These are phyloP conservation scores for Holcopasites calliopsidis DNA, from an alignment of 1,140 invertebrate genomes.

Conservation along the genomic window DNA sequence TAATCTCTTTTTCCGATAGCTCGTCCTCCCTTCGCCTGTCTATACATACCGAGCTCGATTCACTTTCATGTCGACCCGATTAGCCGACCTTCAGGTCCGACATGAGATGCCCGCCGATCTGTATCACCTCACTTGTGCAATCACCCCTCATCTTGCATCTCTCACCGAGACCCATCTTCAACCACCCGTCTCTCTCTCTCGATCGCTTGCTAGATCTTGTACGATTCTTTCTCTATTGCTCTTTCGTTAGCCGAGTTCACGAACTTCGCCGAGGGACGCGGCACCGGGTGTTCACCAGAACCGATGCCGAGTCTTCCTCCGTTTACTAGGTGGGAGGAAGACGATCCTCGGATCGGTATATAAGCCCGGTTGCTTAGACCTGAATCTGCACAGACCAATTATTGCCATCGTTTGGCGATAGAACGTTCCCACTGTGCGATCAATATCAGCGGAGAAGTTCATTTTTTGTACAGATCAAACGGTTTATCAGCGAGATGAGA, in stretches of 20 bases:
- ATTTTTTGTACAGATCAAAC: background rate
- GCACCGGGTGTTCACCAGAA: constrained; percentile 48
- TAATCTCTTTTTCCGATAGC: background rate
- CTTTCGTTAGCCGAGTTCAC: constrained; percentile 18
- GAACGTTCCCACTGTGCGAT: constrained; percentile 21
- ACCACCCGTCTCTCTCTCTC: constrained; percentile 13
- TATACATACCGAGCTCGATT: constrained; percentile 27
- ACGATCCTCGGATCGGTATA: constrained; percentile 65
- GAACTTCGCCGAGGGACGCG: constrained; percentile 54
- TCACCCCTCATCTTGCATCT: constrained; percentile 33
- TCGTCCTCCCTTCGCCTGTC: constrained; percentile 11
- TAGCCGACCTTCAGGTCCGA: constrained; percentile 66
- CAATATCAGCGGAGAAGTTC: constrained; percentile 28
- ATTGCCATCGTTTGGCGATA: constrained; percentile 59
- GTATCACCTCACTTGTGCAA: constrained; percentile 65
- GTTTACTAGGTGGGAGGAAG: constrained; percentile 66
- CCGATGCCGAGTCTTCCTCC: constrained; percentile 28
- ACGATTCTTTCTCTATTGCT: constrained; percentile 16
- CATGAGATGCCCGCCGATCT: constrained; percentile 61
- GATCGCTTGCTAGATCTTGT: background rate
- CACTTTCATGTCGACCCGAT: constrained; percentile 67
- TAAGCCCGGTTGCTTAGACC: constrained; percentile 57
- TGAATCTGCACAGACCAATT: constrained; percentile 63
- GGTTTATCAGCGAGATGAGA: constrained; percentile 56
- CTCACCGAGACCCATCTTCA: constrained; percentile 24